Percentiles rank a stretch among this genome's conserved stretches.
These are phyloP conservation scores for Heteractis magnifica DNA, from an alignment of 92 coral and sea anemone genomes.

Conservation along the genomic window DNA sequence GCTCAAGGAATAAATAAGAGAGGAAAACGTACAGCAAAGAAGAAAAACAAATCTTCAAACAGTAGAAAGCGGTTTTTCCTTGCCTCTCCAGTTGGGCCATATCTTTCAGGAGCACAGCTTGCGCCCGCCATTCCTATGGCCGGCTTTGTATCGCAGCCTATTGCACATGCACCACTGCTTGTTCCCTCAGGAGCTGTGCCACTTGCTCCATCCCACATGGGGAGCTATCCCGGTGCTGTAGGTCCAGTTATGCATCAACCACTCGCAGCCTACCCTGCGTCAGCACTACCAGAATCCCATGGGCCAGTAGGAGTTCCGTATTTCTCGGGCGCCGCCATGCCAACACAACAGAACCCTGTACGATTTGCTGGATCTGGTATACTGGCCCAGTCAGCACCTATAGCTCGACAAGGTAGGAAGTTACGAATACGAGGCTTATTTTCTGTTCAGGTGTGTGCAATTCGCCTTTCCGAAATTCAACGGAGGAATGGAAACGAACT, in stretches of 20 bases:
- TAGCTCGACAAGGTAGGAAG: constrained; percentile 26
- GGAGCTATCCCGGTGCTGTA: constrained; percentile 6
- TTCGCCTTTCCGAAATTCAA: too few species aligned
- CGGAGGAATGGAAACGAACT: too few species aligned
- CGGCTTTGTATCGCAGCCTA: constrained; percentile 14
- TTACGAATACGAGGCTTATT: too few species aligned
- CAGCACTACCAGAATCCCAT: constrained; percentile 1
- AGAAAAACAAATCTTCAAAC: constrained; percentile 13
- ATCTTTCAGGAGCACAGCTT: constrained; percentile 11
- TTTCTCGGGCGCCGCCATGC: constrained; percentile 21
- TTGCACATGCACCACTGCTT: constrained; percentile 2
- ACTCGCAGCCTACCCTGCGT: constrained; percentile 20
- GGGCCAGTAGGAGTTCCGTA: constrained; percentile 13
- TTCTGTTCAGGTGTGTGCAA: too few species aligned
- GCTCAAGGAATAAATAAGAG: background rate
- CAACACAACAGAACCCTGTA: background rate
- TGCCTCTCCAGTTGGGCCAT: constrained; percentile 19
- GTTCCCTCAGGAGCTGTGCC: constrained; percentile 8
- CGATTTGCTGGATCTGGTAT: background rate
- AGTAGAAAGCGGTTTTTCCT: constrained; percentile 29
- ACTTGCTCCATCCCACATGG: background rate
- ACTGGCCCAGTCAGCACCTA: constrained; percentile 8
- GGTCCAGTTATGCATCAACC: constrained; percentile 9
- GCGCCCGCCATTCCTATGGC: constrained; percentile 19
- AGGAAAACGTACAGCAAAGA: constrained; percentile 27